Evolutionary conservation across 2,888 invertebrate species (phyloP), one percentile per base, ranked within the genome.

Genomic region (Stenoptilia bipunctidactyla): DNA sequence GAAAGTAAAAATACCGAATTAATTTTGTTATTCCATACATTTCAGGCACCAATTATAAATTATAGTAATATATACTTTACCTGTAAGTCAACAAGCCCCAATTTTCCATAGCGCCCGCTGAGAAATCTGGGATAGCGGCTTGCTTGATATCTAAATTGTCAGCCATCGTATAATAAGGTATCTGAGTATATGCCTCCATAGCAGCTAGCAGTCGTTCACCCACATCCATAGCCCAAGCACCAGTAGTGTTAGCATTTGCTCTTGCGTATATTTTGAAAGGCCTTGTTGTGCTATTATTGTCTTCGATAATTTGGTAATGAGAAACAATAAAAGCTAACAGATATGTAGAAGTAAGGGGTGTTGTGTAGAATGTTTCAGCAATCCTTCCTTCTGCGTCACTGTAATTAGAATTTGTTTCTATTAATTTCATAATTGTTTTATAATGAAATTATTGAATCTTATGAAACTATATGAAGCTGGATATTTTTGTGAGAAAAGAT

Each of bases 251-350:
- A 2, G 72, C 74, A 38, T 79, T 79, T 27, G 76, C 51, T 30
- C 86, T 64, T 0, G 87, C 85, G 25, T 70, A 74, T 14, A 82
- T 79, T 3, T 61, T 47, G 46, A 84, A 82, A 8, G 80, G 79
- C 27, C 75, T 53, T 0, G 2, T 5, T 0, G 10, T 0, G 13
- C 67, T 45, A 13, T 49, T 56, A 15, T 64, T 64, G 0, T 43
- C 30, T 1, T 69, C 59, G 0, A 73, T 63, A 1, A 38, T 50
- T 14, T 51, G 43, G n/a, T 92, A 90, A 51, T 93, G 90, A n/a
- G 93, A 93, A 0, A 97, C 90, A 1, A 94, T 88, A 57, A 96
- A 90, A 0, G 95, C 96, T 10, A 96, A 83, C 35, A 96, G 76
- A 57, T 97, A 97, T 0, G 94, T 92, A 0, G 93, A 92, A 85